These are phyloP conservation scores for Drosophila auraria DNA, from an alignment of 1,140 invertebrate species.

Conservation along the genomic window DNA sequence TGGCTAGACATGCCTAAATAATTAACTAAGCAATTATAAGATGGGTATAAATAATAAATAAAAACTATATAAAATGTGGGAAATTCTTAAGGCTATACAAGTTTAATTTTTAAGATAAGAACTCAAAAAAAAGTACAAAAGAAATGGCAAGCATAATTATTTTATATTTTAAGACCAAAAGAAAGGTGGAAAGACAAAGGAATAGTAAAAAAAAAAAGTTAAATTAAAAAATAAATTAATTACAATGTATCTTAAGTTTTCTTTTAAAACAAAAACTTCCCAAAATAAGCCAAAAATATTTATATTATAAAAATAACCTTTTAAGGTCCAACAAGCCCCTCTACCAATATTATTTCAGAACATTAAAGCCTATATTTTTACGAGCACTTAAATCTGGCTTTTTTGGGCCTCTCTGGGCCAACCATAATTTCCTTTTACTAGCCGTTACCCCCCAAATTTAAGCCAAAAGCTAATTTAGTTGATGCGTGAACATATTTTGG, in stretches of 20 bases:
- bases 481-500: constrained; percentile 76
- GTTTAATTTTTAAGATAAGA: background rate
- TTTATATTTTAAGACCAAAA: too few species aligned
- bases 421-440: constrained; percentile 7
- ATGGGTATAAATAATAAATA: background rate
- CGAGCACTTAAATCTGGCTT: background rate
- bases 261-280: too few species aligned
- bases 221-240: background rate
- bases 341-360: background rate
- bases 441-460: background rate
- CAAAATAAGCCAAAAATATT: too few species aligned
- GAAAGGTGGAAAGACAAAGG: accelerated
- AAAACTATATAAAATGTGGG: background rate
- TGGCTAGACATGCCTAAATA: background rate
- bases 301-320: too few species aligned
- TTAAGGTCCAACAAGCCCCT: background rate
- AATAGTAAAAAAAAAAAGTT: background rate
- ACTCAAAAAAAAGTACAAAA: background rate
- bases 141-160: background rate
- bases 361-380: background rate
- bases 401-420: background rate
- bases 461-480: constrained; percentile 67
- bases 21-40: background rate
- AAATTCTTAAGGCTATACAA: background rate
- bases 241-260: too few species aligned